Base-by-base conservation (phyloP, 2,797 vertebrate genomes). In the Discoglossus pictus region DNA sequence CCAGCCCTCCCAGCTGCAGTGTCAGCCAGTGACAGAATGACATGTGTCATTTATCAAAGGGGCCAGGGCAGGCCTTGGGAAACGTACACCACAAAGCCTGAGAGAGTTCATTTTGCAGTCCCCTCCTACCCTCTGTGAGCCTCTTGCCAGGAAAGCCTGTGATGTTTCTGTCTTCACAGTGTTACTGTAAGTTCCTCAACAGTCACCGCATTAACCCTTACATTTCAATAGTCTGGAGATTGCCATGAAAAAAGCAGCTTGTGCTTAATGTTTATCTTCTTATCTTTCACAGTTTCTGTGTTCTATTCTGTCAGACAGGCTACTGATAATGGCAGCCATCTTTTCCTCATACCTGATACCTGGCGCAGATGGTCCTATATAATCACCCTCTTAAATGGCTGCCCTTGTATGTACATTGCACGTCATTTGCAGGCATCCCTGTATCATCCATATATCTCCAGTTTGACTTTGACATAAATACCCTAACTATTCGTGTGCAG, bases 41-140 rank as follows among this genome's bases (percentile, higher is more conserved):
- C 96, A 93, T 91, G 95, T 99, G 97, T 98, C 97, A 99, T 99
- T 98, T 98, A 99, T 99, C 97, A 98, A 97, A 94, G 94, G 91
- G 94, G 94, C 94, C 95, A 93, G 93, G 87, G 91, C 82, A 87
- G 93, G 95, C 94, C 94, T 93, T 93, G 95, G 94, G 94, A 97
- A 96, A 91, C 83, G 89, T 89, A 74, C 88, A 90, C 90, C 92
- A 97, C 96, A 97, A 96, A 97, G 93, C 94, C 91, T 88, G 92
- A 90, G 94, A 95, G 95, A 96, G 93, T 96, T 96, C 93, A 94
- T 94, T 94, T 90, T 76, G 88, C 91, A 91, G 90, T 91, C 91
- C 89, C 88, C 88, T 90, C 86, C 90, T 84, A 88, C 88, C 88
- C 89, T 92, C 84, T 73, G 84, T 50, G 82, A 87, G 91, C 89